These are phyloP conservation scores for Zaprionus africanus DNA, from an alignment of 1,140 invertebrate genomes.

Conservation along the genomic window DNA sequence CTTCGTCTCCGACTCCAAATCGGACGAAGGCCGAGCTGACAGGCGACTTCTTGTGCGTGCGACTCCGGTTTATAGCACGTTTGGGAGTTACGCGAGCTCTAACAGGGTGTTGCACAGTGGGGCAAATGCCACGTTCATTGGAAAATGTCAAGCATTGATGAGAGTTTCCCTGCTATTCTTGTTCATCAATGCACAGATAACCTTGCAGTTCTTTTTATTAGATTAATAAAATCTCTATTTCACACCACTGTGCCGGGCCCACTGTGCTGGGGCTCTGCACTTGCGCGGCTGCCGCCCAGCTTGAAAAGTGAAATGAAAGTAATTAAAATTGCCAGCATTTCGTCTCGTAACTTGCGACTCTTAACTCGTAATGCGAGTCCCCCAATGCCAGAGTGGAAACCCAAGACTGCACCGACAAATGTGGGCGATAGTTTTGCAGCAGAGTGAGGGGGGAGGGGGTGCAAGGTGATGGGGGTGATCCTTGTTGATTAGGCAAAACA, in stretches of 20 bases:
- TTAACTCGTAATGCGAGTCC: constrained; percentile 11
- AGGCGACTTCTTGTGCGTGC: constrained; percentile 50
- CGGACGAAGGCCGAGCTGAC: constrained; percentile 1
- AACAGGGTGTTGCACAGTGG: constrained; percentile 12
- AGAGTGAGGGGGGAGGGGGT: background rate
- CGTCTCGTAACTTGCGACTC: constrained; percentile 60
- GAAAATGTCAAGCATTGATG: background rate
- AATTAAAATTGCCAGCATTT: constrained; percentile 78
- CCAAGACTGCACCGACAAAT: constrained; percentile 38
- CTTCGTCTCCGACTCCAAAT: constrained; percentile 4
- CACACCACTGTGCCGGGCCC: background rate
- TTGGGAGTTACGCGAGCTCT: constrained; percentile 48
- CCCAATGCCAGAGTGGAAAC: background rate
- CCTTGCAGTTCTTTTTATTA: too few species aligned
- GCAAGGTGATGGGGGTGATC: background rate
- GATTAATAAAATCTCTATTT: too few species aligned
- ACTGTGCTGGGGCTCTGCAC: constrained; percentile 47
- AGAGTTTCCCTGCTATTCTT: too few species aligned
- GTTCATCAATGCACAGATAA: background rate
- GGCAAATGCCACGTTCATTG: background rate
- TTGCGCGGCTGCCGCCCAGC: constrained; percentile 68
- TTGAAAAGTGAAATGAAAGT: constrained; percentile 81
- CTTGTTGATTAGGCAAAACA: constrained; percentile 39
- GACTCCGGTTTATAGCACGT: constrained; percentile 71
- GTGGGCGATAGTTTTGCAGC: constrained; percentile 12